A percentile compares a stretch with the other conserved stretches of the same genome.
Evolutionary conservation across 2,888 invertebrate species (phyloP).

Genomic region (Diaphora mendica): DNA sequence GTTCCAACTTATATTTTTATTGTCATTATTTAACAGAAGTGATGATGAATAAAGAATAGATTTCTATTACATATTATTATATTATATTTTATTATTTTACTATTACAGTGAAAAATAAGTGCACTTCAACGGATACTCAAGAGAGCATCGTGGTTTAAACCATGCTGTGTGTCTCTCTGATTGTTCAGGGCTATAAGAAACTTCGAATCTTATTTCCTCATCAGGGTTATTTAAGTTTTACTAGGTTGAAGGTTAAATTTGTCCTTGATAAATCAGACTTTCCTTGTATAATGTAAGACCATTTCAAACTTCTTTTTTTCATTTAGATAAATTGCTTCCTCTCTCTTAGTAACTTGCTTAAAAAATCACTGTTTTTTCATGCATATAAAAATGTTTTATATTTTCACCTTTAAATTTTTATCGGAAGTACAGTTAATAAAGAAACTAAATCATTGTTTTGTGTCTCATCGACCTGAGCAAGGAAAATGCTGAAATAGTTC

Average conservation of each 20-base stretch:
- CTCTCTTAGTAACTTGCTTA: too few relatives aligned
- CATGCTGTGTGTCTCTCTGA: neutral
- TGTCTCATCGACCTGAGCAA: neutral
- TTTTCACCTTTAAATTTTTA: too few relatives aligned
- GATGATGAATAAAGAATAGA: neutral
- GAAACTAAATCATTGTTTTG: too few relatives aligned
- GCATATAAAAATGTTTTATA: too few relatives aligned
- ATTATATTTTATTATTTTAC: too few relatives aligned
- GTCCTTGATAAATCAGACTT: neutral
- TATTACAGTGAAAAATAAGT: neutral
- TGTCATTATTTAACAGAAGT: neutral
- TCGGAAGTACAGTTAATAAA: too few relatives aligned
- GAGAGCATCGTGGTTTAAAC: neutral
- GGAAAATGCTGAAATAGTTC: neutral
- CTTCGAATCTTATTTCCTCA: neutral
- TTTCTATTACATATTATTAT: neutral
- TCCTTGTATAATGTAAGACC: neutral
- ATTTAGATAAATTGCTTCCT: too few relatives aligned
- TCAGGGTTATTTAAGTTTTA: neutral
- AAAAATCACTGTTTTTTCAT: too few relatives aligned
- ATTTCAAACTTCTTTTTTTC: neutral
- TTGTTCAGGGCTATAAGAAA: neutral
- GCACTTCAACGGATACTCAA: neutral
- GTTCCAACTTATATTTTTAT: constrained; percentile 49
- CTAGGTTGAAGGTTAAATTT: neutral